These are phyloP conservation scores for Zeus faber DNA, from an alignment of 2,113 vertebrate genomes.

Conservation along the genomic window DNA sequence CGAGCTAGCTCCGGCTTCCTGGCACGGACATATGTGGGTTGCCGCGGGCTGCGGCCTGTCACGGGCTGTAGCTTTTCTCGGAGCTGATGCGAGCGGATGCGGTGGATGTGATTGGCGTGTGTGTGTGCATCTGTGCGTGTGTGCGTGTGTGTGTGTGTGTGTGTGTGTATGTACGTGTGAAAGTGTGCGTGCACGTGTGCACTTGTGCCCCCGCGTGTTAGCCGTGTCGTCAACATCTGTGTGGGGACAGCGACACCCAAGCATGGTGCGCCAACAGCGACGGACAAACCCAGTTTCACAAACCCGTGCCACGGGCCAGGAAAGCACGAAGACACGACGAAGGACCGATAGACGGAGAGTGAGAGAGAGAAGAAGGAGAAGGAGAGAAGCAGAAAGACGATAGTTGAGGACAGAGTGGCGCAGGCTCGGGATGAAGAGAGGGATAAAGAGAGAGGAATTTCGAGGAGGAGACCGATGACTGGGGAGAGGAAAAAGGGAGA, in stretches of 20 bases:
- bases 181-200: too few species aligned
- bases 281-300: slow-evolving; percentile 10
- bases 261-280: slow-evolving; percentile 8
- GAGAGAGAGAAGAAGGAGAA: slow-evolving; percentile 6
- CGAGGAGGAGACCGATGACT: slow-evolving; percentile 20
- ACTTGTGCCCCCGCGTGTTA: too few species aligned
- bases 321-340: slow-evolving; percentile 7
- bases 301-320: too few species aligned
- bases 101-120: slow-evolving; percentile 56
- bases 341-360: slow-evolving; percentile 12
- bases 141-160: not conserved
- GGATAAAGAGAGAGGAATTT: not conserved
- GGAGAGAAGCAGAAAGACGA: not conserved
- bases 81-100: slow-evolving; percentile 64
- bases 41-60: slow-evolving; percentile 72
- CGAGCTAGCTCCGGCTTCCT: slow-evolving; percentile 64
- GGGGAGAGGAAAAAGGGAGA: slow-evolving; percentile 4
- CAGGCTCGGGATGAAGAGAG: not conserved
- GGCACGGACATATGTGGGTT: slow-evolving; percentile 73
- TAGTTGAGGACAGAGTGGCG: slow-evolving; percentile 3
- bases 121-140: slow-evolving; percentile 11
- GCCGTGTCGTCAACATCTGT: slow-evolving; percentile 49
- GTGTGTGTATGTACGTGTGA: too few species aligned
- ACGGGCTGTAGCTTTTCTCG: slow-evolving; percentile 66
- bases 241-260: slow-evolving; percentile 28